Evolutionary conservation across 2,888 invertebrate species (phyloP), one percentile per base, ranked within the genome.

Genomic region (Axea sp.): DNA sequence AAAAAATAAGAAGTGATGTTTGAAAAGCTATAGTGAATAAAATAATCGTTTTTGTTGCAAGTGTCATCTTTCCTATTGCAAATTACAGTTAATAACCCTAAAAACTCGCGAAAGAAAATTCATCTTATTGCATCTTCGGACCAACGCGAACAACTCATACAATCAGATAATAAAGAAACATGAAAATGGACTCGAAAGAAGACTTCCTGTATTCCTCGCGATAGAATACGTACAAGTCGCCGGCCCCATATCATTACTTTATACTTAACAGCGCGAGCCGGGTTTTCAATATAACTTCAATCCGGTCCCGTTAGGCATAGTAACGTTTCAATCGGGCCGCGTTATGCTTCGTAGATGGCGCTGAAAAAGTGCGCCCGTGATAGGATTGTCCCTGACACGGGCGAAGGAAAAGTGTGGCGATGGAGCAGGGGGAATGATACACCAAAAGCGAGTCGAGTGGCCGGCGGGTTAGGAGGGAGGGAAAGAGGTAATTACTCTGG

Each of bases 401-500:
- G 30, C 57, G 57, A 49, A 37, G 68, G 51, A 69, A 69, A 60
- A 69, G 69, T 60, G 69, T 67, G 57, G 65, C 57, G 64, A 51
- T 53, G 41, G 68, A 64, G 73, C 28, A 47, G 39, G 60, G 28
- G 67, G 22, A 37, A 49, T 24, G 64, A 59, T 35, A 72, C 33
- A 53, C 49, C 45, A 57, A 60, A 64, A 71, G 65, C 57, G 57
- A 37, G 49, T 30, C 39, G 59, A 43, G 69, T 57, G 71, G 49
- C 14, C 22, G 12, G 35, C 51, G 73, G 28, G 26, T 11, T 64
- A 33, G 60, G 49, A 71, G 51, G 71, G 74, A 30, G 62, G 68
- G 68, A 76, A 78, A 78, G 80, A 81, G 82, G 82, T 84, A 85
- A 86, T 85, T 85, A 85, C 84, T 82, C 83, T 80, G 83, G 83